Evolutionary conservation across 2,888 invertebrate genomes (phyloP), one percentile per base, ranked within the genome.

Genomic region (Apodemia mormo): DNA sequence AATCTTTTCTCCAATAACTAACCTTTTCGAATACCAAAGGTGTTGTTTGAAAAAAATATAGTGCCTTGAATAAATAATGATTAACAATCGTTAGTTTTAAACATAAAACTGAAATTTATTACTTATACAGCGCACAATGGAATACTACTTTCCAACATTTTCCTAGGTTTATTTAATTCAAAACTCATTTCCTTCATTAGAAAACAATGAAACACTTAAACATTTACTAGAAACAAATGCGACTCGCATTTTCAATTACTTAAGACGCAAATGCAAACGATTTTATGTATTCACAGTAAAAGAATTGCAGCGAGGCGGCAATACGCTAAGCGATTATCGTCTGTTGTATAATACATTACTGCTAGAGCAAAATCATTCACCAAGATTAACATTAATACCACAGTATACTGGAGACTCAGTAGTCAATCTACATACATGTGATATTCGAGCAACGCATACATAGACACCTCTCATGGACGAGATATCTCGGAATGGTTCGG

Each of bases 251-350:
- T 64, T 64, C 64, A 64, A 64, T 64, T 64, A 64, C 64, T 64
- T 64, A 37, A 64, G 64, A 64, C 64, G 64, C 33, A 64, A 64
- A 64, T 64, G 64, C 64, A 64, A 64, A n/a, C 14, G 64, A 64
- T 64, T 64, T 64, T 64, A 64, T 64, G 37, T 64, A 64, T 64
- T 64, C 64, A 64, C n/a, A 37, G 64, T 64, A 8, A 64, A 64
- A 64, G 33, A 64, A 64, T 64, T 33, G 64, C 64, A 64, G 33
- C 64, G 37, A 64, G 64, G n/a, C 37, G 64, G 37, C 37, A 54
- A 64, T 64, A 64, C 37, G 64, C 64, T 58, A 29, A 61, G 61
- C 33, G 61, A 30, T 61, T 33, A 61, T 61, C 12, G 61, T 61
- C 10, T 30, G 29, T 5, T 4, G 9, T 56, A 29, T 30, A 58